A percentile compares a stretch with the other conserved stretches of the same genome.
Evolutionary conservation across 2,113 vertebrate species (phyloP).

Genomic region (Smithornis capensis): DNA sequence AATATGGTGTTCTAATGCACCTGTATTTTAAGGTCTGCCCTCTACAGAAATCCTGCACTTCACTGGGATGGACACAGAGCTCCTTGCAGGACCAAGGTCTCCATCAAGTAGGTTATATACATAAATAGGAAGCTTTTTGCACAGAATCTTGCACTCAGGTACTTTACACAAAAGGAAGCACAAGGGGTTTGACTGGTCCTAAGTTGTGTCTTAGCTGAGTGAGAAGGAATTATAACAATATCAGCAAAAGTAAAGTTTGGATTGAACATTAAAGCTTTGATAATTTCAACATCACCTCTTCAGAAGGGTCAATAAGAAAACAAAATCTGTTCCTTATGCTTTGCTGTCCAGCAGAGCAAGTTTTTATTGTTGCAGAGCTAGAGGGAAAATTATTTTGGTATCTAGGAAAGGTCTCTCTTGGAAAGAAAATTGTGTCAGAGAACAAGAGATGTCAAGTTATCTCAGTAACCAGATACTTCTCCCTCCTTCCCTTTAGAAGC

Average conservation of each 20-base stretch:
- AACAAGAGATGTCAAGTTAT: background rate
- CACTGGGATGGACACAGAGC: background rate
- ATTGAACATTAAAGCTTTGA: background rate
- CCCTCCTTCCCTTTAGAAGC: background rate
- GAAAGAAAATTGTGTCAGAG: background rate
- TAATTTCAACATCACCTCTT: background rate
- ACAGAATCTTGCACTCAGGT: background rate
- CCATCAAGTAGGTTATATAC: background rate
- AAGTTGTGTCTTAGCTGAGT: background rate
- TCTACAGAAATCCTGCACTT: background rate
- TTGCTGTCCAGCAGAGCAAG: background rate
- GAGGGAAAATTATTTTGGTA: background rate
- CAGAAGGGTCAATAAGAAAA: background rate
- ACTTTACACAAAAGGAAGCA: background rate
- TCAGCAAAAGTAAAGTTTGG: background rate
- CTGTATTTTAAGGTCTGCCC: background rate
- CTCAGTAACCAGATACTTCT: background rate
- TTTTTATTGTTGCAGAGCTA: background rate
- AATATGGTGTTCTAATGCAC: background rate
- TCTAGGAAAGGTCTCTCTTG: background rate
- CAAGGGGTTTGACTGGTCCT: background rate
- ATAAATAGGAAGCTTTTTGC: background rate
- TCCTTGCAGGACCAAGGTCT: background rate
- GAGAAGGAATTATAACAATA: slow-evolving; percentile 4
- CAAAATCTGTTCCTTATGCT: background rate